phyloP scores from a whole-genome alignment of 1,140 invertebrate species.

The Elymnias hypermnestra region DNA sequence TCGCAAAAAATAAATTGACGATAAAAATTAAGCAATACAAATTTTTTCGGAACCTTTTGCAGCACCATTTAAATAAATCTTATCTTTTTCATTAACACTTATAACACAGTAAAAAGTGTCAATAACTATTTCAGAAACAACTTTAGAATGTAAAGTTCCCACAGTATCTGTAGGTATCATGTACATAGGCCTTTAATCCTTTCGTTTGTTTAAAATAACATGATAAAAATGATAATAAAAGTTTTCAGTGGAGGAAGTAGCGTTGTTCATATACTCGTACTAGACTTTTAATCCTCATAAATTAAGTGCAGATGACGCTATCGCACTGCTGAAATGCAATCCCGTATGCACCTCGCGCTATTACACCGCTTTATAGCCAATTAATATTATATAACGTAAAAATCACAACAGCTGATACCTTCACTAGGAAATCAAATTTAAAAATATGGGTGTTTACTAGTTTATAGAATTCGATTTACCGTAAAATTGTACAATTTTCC shows the following conservation, averaged over 20 bases:
- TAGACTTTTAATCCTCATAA: constrained; percentile 31
- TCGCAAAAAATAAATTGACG: no score
- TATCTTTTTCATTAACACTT: no score
- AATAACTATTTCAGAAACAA: no score
- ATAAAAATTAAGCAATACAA: no score
- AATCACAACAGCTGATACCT: neutral
- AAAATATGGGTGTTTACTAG: neutral
- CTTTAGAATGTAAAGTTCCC: no score
- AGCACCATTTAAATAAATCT: no score
- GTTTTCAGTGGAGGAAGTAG: constrained; percentile 16
- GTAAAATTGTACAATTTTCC: no score
- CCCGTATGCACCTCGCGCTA: constrained; percentile 25
- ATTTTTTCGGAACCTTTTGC: no score
- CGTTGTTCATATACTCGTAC: constrained; percentile 19
- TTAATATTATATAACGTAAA: constrained; percentile 14
- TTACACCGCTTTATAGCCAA: constrained; percentile 14
- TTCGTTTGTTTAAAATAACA: neutral
- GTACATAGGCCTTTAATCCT: no score
- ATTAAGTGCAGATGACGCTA: constrained; percentile 43
- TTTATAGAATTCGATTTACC: constrained; percentile 1
- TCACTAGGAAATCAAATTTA: neutral
- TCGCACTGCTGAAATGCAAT: constrained; percentile 29
- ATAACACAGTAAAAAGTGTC: no score
- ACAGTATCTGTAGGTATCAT: no score
- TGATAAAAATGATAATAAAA: neutral